A percentile compares a stretch with the other conserved stretches of the same genome.
phyloP scores from a whole-genome alignment of 2,888 invertebrate species.

The Priocnemis perturbator region DNA sequence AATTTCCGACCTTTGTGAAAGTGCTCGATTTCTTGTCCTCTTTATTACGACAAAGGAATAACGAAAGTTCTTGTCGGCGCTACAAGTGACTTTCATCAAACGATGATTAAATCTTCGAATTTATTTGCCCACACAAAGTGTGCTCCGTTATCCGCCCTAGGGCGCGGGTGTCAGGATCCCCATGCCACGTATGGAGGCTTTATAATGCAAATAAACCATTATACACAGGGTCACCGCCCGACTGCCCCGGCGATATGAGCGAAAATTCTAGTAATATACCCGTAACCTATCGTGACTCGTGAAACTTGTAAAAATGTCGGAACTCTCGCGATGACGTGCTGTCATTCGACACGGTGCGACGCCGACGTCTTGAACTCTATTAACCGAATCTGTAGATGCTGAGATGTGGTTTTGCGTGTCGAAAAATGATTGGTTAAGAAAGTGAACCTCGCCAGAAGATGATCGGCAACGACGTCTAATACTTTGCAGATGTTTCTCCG shows the following conservation, averaged over 20 bases:
- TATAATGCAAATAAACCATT: slow-evolving; percentile 62
- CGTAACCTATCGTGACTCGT: slow-evolving; percentile 29
- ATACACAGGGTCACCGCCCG: slow-evolving; percentile 43
- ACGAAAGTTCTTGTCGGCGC: neutral
- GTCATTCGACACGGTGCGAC: too few relatives aligned
- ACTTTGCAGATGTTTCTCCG: slow-evolving; percentile 35
- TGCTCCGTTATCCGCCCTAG: slow-evolving; percentile 47
- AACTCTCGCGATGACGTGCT: slow-evolving; percentile 4
- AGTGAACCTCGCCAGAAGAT: too few relatives aligned
- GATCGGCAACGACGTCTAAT: slow-evolving; percentile 21
- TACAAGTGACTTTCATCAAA: slow-evolving; percentile 22
- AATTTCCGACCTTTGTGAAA: too few relatives aligned
- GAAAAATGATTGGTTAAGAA: neutral
- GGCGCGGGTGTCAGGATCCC: slow-evolving; percentile 43
- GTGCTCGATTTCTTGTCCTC: too few relatives aligned
- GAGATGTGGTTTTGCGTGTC: too few relatives aligned
- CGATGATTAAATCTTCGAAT: slow-evolving; percentile 50
- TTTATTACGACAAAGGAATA: neutral
- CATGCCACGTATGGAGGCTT: slow-evolving; percentile 50
- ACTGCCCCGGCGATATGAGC: slow-evolving; percentile 21
- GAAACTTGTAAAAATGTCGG: slow-evolving; percentile 23
- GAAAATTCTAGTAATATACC: slow-evolving; percentile 31
- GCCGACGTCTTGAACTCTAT: too few relatives aligned
- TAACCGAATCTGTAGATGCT: too few relatives aligned
- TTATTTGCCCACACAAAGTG: slow-evolving; percentile 51